These are phyloP conservation scores for Oryzias curvinotus DNA, from an alignment of 2,113 vertebrate genomes.

Conservation along the genomic window DNA sequence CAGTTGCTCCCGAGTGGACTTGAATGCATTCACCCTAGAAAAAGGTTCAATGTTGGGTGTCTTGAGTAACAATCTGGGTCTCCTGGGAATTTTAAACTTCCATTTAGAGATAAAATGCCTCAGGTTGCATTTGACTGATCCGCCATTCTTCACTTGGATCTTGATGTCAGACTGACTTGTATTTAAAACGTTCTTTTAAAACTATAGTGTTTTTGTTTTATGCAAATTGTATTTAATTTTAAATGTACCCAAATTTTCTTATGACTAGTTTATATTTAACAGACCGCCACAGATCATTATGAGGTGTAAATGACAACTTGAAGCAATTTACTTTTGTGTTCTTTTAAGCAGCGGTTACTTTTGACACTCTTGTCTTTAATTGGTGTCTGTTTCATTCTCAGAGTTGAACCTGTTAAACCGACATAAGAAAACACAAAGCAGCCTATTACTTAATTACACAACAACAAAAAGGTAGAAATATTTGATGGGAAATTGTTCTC, in stretches of 20 bases:
- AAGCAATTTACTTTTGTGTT: too few species aligned
- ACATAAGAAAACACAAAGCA: too few species aligned
- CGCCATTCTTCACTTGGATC: not conserved
- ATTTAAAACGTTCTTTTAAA: not conserved
- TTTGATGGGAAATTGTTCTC: too few species aligned
- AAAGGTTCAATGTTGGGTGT: not conserved
- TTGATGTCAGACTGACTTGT: not conserved
- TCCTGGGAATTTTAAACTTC: not conserved
- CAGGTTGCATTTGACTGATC: not conserved
- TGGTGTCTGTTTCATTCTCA: too few species aligned
- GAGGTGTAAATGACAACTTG: too few species aligned
- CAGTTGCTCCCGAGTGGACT: too few species aligned
- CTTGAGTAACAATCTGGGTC: not conserved
- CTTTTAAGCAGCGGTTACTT: too few species aligned
- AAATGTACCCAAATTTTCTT: not conserved
- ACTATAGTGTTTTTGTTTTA: not conserved
- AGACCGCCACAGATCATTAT: not conserved
- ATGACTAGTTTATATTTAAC: not conserved
- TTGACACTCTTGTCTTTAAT: too few species aligned
- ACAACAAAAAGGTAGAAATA: too few species aligned
- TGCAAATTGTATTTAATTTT: not conserved
- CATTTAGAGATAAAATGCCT: conserved; percentile 4
- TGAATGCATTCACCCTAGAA: too few species aligned
- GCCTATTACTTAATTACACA: too few species aligned
- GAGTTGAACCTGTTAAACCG: too few species aligned